Percentiles rank a stretch among this genome's conserved stretches.
These are phyloP conservation scores for Pungitius pungitius DNA, from an alignment of 2,113 vertebrate species.

Conservation along the genomic window DNA sequence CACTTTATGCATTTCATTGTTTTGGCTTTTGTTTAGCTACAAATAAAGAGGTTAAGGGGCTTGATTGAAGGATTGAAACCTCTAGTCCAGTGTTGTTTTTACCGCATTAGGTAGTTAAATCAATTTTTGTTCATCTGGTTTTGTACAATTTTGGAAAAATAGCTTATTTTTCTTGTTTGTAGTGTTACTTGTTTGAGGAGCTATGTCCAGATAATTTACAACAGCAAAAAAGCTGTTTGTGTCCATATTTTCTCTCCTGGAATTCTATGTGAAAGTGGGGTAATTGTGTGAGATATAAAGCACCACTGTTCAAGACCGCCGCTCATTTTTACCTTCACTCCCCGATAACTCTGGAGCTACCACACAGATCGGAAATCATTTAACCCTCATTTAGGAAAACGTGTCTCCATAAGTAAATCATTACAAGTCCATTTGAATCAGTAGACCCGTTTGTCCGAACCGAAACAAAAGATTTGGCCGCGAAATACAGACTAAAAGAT, in stretches of 20 bases:
- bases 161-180: neutral
- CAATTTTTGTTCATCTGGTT: neutral
- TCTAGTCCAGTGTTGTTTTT: neutral
- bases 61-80: neutral
- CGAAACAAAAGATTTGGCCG: neutral
- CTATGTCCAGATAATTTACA: neutral
- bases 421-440: neutral
- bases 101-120: neutral
- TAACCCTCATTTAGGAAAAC: neutral
- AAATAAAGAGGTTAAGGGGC: neutral
- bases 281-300: neutral
- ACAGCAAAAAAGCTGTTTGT: neutral
- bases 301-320: neutral
- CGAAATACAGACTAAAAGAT: neutral
- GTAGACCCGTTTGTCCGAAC: neutral
- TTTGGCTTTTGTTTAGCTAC: conserved; percentile 1
- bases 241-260: neutral
- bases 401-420: neutral
- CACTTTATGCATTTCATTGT: neutral
- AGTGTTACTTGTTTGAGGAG: neutral
- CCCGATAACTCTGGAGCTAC: neutral
- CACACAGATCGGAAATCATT: neutral
- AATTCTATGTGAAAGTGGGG: neutral
- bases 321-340: neutral
- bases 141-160: neutral